These are phyloP conservation scores for Drosophila formosana DNA, from an alignment of 2,888 invertebrate species.

Conservation along the genomic window DNA sequence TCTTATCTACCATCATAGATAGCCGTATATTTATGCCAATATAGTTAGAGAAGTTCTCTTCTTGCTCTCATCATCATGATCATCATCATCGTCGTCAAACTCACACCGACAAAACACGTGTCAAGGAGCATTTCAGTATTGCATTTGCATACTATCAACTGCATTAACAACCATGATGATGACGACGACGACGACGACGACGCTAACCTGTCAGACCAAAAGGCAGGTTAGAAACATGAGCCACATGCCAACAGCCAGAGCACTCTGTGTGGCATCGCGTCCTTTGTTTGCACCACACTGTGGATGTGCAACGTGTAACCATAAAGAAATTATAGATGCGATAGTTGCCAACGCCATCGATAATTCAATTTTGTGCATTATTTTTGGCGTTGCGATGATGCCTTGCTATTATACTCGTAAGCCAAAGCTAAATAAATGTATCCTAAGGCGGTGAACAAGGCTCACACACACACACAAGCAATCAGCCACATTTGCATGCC, in stretches of 20 bases:
- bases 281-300: background rate
- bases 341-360: slow-evolving; percentile 74
- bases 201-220: slow-evolving; percentile 10
- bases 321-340: slow-evolving; percentile 76
- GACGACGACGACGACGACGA: slow-evolving; percentile 2
- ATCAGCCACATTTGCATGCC: slow-evolving; percentile 46
- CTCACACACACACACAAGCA: slow-evolving; percentile 24
- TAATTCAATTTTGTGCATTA: slow-evolving; percentile 82
- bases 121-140: slow-evolving; percentile 54
- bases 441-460: slow-evolving; percentile 58
- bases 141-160: slow-evolving; percentile 69
- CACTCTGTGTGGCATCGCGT: too few relatives aligned
- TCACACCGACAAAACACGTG: slow-evolving; percentile 18
- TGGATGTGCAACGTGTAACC: slow-evolving; percentile 55
- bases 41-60: slow-evolving; percentile 39
- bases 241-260: slow-evolving; percentile 19
- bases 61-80: slow-evolving; percentile 33
- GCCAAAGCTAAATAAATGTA: slow-evolving; percentile 79
- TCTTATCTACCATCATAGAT: background rate
- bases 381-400: slow-evolving; percentile 76
- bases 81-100: slow-evolving; percentile 24
- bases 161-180: slow-evolving; percentile 37
- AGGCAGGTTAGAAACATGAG: slow-evolving; percentile 27
- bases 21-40: slow-evolving; percentile 18
- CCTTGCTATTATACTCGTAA: slow-evolving; percentile 64